These are phyloP conservation scores for Diplodus sargus DNA, from an alignment of 2,797 vertebrate species.

Conservation along the genomic window DNA sequence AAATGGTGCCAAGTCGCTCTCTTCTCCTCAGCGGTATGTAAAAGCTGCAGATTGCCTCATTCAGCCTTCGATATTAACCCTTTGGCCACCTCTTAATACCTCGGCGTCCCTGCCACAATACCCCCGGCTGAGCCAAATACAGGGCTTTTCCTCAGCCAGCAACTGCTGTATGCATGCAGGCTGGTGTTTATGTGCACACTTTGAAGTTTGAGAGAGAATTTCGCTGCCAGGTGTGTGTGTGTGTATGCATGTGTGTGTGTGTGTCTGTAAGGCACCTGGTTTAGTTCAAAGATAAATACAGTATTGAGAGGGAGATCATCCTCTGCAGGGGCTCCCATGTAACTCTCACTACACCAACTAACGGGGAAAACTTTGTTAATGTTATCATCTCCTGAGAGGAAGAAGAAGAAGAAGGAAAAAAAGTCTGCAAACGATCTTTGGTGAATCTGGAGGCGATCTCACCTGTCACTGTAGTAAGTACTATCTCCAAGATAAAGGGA, in stretches of 20 bases:
- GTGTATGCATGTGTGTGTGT: slow-evolving; percentile 12
- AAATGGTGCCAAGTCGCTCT: slow-evolving; percentile 81
- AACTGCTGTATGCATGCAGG: slow-evolving; percentile 11
- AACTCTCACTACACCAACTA: slow-evolving; percentile 43
- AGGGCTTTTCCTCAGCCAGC: slow-evolving; percentile 41
- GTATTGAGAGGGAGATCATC: slow-evolving; percentile 62
- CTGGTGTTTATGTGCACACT: slow-evolving; percentile 33
- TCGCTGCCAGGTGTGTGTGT: slow-evolving; percentile 45
- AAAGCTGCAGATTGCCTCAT: slow-evolving; percentile 82
- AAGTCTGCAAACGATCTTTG: slow-evolving; percentile 33
- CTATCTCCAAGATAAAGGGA: slow-evolving; percentile 57
- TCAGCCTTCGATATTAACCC: slow-evolving; percentile 80
- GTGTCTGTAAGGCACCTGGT: slow-evolving; percentile 30
- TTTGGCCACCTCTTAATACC: slow-evolving; percentile 61
- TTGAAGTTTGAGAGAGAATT: slow-evolving; percentile 51
- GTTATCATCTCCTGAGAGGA: slow-evolving; percentile 41
- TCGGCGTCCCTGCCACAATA: slow-evolving; percentile 48
- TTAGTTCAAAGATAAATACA: slow-evolving; percentile 61
- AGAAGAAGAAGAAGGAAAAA: slow-evolving; percentile 16
- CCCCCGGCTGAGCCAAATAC: slow-evolving; percentile 51
- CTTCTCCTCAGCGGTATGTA: slow-evolving; percentile 75
- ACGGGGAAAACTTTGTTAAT: slow-evolving; percentile 59
- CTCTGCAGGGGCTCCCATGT: slow-evolving; percentile 32
- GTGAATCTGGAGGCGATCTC: slow-evolving; percentile 57
- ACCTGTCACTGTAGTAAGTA: slow-evolving; percentile 55